Percentiles rank a stretch among this genome's conserved stretches.
Conservation (phyloP, 2,113 vertebrate genomes). For the Platichthys stellatus region DNA sequence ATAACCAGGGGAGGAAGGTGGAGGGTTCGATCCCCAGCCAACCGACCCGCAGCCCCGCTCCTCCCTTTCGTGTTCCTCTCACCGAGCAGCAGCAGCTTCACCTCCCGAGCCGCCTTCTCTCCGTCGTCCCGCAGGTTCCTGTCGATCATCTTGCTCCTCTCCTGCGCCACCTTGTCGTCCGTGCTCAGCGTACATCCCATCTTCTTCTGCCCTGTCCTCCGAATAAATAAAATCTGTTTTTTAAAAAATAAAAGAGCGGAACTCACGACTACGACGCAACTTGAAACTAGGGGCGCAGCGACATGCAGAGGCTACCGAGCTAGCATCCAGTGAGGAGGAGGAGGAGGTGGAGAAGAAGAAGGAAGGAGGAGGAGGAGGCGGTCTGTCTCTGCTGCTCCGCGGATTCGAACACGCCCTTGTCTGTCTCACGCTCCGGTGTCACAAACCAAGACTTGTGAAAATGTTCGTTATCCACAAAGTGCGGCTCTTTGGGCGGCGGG, state of each 20-base stretch:
- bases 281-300: constrained; percentile 53
- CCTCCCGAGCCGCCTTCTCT: constrained; percentile 95
- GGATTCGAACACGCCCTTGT: constrained; percentile 74
- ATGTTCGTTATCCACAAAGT: not conserved
- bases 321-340: constrained; percentile 70
- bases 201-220: constrained; percentile 49
- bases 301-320: constrained; percentile 75
- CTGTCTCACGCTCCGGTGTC: constrained; percentile 21
- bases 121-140: constrained; percentile 95
- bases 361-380: constrained; percentile 38
- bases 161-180: constrained; percentile 96
- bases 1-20: not conserved
- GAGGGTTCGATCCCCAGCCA: not conserved
- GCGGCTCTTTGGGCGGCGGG: not conserved
- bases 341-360: not conserved
- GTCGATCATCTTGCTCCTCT: constrained; percentile 98
- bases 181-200: constrained; percentile 98
- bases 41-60: not conserved
- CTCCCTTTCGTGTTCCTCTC: constrained; percentile 76
- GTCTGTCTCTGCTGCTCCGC: constrained; percentile 41
- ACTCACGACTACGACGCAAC: constrained; percentile 49
- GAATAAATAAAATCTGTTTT: constrained; percentile 15
- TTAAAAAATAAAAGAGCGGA: not conserved
- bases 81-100: constrained; percentile 96
- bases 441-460: not conserved